Conservation (phyloP, 2,888 invertebrate species). For the Synanthedon vespiformis region DNA sequence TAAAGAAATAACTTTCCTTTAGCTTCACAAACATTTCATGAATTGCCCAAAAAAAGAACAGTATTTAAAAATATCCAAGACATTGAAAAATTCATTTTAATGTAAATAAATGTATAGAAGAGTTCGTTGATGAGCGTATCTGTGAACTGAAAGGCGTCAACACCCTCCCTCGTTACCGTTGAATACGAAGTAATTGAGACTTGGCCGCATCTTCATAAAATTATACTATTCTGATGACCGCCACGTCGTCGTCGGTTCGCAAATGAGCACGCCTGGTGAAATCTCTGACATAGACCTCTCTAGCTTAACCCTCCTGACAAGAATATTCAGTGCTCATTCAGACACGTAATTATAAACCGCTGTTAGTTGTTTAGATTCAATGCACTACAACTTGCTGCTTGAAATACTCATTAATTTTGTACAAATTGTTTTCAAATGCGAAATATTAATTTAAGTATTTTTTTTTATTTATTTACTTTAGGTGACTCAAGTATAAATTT, state of each 20-base stretch:
- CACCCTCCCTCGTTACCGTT: conserved; percentile 34
- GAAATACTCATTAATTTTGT: too few species aligned
- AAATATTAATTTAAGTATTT: too few species aligned
- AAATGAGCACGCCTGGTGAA: conserved; percentile 9
- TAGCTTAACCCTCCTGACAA: background rate
- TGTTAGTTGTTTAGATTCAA: too few species aligned
- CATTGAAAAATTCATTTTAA: background rate
- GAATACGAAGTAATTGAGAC: conserved; percentile 48
- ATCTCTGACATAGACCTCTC: background rate
- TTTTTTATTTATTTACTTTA: too few species aligned
- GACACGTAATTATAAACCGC: background rate
- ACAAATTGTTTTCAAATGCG: too few species aligned
- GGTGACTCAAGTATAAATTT: too few species aligned
- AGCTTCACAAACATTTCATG: too few species aligned
- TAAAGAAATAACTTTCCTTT: too few species aligned
- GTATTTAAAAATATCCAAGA: too few species aligned
- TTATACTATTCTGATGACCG: conserved; percentile 29
- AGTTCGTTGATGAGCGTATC: background rate
- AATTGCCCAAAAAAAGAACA: too few species aligned
- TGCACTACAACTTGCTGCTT: too few species aligned
- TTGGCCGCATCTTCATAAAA: conserved; percentile 32
- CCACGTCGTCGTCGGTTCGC: conserved; percentile 8
- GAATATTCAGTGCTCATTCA: background rate
- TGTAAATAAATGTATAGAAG: background rate
- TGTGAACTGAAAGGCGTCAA: conserved; percentile 17